Conservation (phyloP, 1,140 invertebrate genomes). For the Micrasema minimum region DNA sequence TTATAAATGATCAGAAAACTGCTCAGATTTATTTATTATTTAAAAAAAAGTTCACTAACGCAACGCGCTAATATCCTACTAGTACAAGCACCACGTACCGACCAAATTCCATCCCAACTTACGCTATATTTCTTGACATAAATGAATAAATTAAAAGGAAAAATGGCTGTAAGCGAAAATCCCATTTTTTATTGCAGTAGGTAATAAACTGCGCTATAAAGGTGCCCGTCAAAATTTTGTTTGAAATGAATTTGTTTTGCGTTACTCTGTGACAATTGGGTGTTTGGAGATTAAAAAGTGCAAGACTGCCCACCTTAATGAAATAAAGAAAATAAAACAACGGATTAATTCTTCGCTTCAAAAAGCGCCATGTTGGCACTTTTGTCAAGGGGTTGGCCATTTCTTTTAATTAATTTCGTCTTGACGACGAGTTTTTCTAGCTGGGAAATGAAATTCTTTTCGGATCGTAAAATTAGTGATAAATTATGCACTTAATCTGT, state of each 20-base stretch:
- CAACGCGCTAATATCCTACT: too few species aligned
- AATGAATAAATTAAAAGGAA: too few species aligned
- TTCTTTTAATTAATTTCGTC: constrained; percentile 53
- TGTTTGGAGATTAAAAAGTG: constrained; percentile 47
- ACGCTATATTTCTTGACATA: too few species aligned
- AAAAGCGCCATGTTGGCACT: constrained; percentile 37
- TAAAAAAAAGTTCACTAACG: too few species aligned
- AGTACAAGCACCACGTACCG: too few species aligned
- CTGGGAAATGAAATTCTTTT: constrained; percentile 43
- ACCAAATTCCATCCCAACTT: too few species aligned
- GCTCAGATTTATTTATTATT: too few species aligned
- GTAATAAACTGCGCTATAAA: constrained; percentile 4
- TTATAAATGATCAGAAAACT: too few species aligned
- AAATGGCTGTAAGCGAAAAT: too few species aligned
- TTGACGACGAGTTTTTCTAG: constrained; percentile 37
- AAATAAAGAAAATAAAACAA: constrained; percentile 52
- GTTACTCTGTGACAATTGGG: constrained; percentile 39
- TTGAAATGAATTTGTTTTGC: constrained; percentile 42
- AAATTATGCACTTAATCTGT: constrained; percentile 48
- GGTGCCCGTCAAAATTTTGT: constrained; percentile 9
- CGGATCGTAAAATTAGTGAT: constrained; percentile 47
- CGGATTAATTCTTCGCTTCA: constrained; percentile 47
- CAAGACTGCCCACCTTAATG: constrained; percentile 47
- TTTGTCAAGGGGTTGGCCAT: constrained; percentile 32
- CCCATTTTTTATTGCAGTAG: too few species aligned